A percentile compares a stretch with the other conserved stretches of the same genome.
Evolutionary conservation across 2,888 invertebrate species (phyloP).

Genomic region (Coronaproctus castanopsis): DNA sequence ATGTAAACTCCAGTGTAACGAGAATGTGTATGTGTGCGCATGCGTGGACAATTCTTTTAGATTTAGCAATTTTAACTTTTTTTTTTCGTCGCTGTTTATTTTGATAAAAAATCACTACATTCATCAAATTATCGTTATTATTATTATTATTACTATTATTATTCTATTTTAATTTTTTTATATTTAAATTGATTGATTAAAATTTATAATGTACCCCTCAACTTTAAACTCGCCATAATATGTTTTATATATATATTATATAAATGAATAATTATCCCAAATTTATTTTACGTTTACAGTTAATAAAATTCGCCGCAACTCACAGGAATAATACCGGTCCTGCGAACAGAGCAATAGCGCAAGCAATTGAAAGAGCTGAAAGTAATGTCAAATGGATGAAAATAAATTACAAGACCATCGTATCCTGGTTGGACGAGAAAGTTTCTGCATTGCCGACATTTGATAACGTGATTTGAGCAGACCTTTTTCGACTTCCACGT

Average conservation of each 20-base stretch:
- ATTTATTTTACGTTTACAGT: not conserved
- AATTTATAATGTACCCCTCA: too few relatives aligned
- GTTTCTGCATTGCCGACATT: not conserved
- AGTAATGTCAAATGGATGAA: constrained; percentile 71
- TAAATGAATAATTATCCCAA: not conserved
- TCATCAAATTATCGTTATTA: too few relatives aligned
- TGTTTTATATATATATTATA: not conserved
- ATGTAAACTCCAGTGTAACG: too few relatives aligned
- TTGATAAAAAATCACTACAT: too few relatives aligned
- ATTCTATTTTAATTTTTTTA: too few relatives aligned
- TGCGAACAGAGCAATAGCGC: constrained; percentile 46
- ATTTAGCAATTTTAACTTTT: too few relatives aligned
- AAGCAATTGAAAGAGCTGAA: constrained; percentile 57
- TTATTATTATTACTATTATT: too few relatives aligned
- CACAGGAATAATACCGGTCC: constrained; percentile 43
- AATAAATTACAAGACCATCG: constrained; percentile 48
- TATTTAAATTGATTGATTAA: too few relatives aligned
- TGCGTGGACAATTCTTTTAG: too few relatives aligned
- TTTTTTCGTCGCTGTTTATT: too few relatives aligned
- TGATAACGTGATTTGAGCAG: not conserved
- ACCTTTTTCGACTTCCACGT: too few relatives aligned
- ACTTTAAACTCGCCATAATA: not conserved
- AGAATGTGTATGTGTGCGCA: too few relatives aligned
- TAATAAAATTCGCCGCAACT: constrained; percentile 22
- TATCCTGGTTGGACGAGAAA: constrained; percentile 41